phyloP scores from a whole-genome alignment of 2,113 vertebrate genomes.

The Pithys albifrons region DNA sequence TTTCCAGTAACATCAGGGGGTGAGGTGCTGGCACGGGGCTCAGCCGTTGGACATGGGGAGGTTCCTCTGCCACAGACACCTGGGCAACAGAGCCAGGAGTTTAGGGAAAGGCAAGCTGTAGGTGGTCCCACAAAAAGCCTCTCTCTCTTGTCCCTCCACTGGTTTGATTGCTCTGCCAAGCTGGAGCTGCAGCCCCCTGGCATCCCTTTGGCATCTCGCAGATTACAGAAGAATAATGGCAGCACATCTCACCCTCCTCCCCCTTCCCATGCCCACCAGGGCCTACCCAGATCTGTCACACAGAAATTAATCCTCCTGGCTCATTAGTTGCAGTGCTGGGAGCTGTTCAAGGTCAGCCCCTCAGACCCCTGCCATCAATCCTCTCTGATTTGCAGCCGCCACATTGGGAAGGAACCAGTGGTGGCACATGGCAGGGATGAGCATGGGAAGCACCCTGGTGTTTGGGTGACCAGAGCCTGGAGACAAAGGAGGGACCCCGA shows the following conservation, averaged over 20 bases:
- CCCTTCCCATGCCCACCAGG: not conserved
- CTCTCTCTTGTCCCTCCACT: not conserved
- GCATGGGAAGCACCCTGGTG: accelerated
- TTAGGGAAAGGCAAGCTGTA: not conserved
- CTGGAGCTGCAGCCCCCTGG: not conserved
- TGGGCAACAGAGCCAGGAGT: not conserved
- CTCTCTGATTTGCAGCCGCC: not conserved
- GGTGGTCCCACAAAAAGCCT: not conserved
- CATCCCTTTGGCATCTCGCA: not conserved
- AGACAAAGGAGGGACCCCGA: not conserved
- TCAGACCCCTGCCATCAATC: not conserved
- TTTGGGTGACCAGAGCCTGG: not conserved
- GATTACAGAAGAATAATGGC: not conserved
- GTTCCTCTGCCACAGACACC: not conserved
- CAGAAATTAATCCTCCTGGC: constrained; percentile 22
- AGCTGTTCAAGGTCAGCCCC: constrained; percentile 20
- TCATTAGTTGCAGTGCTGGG: constrained; percentile 10
- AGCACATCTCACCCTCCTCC: not conserved
- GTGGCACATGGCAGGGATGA: not conserved
- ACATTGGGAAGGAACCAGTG: not conserved
- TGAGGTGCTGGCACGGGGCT: not conserved
- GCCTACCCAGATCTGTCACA: not conserved
- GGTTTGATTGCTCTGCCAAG: accelerated
- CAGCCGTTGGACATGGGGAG: accelerated
- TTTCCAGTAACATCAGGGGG: not conserved